These are phyloP conservation scores for Andrena trimmerana DNA, from an alignment of 2,888 invertebrate genomes.

Conservation along the genomic window DNA sequence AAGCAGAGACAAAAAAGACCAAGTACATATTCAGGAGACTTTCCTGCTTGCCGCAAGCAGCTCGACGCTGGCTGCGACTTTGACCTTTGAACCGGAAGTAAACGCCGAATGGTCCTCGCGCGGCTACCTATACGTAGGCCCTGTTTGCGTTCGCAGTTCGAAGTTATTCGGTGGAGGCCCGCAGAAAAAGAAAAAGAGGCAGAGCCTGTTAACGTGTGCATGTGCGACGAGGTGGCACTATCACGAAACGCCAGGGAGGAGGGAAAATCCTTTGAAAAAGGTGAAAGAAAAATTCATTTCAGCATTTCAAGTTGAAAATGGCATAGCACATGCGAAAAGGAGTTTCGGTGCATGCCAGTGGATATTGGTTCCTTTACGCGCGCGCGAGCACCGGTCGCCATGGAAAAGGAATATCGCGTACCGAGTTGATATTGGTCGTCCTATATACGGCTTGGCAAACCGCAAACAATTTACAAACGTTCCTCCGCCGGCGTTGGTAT, in stretches of 20 bases:
- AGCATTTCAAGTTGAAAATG: constrained; percentile 55
- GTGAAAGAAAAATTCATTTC: constrained; percentile 61
- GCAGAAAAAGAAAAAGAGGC: neutral
- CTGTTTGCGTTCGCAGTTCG: constrained; percentile 18
- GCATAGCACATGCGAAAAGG: constrained; percentile 30
- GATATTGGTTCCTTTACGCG: constrained; percentile 53
- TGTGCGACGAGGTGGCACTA: constrained; percentile 18
- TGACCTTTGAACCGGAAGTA: constrained; percentile 75
- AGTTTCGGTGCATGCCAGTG: constrained; percentile 26
- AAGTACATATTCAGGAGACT: constrained; percentile 13
- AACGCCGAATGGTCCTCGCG: constrained; percentile 53
- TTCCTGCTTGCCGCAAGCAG: constrained; percentile 28
- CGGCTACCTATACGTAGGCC: neutral
- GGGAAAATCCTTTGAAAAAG: constrained; percentile 50
- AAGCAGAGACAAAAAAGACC: neutral
- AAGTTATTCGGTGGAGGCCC: constrained; percentile 49
- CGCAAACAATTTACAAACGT: constrained; percentile 56
- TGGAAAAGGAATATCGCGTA: constrained; percentile 42
- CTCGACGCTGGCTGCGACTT: constrained; percentile 57
- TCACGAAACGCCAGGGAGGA: constrained; percentile 1
- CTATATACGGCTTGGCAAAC: constrained; percentile 32
- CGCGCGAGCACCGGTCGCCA: constrained; percentile 1
- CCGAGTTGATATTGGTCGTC: constrained; percentile 48
- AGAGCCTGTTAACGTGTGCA: constrained; percentile 33
- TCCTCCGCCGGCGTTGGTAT: neutral